Evolutionary conservation across 2,797 vertebrate genomes (phyloP), one percentile per base, ranked within the genome.

Genomic region (Rhinoraja longicauda): DNA sequence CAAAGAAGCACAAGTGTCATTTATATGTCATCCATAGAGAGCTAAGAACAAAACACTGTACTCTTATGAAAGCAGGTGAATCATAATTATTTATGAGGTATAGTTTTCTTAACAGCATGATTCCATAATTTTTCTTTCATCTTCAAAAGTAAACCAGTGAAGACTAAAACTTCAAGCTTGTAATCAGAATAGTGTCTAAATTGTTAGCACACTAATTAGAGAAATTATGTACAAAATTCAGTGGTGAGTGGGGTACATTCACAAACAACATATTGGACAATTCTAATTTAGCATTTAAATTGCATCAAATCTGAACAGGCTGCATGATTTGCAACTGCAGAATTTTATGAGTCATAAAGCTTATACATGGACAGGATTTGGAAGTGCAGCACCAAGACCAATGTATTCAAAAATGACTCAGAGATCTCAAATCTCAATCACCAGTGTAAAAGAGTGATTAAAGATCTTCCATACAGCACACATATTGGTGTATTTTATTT

Each of bases 1-100:
- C 36, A 91, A 91, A 36, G 67, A 73, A 70, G 67, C 19, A 72
- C 88, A 91, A 92, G 72, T 92, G 36, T 75, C 45, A 53, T 92
- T 75, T 36, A 53, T 26, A 12, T 75, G 67, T 53, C 24, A 26
- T 15, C 90, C 39, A 92, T 53, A 13, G 24, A 75, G 70, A 75
- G 70, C 72, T 29, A 39, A 32, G 92, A 92, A 91, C 45, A 73
- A 24, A 92, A 29, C 24, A 92, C 36, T n/a, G n/a, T n/a, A 21
- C 39, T 75, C 70, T 75, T 29, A n/a, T 88, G 39, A 45, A 91
- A 6, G 39, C 26, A 75, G 90, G 70, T 24, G 29, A 92, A 13
- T 75, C 75, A 72, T 13, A 45, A 92, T 75, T 75, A 92, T 29
- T 73, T 53, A 75, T 29, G 12, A 75, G 12, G 32, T 24, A 92